Conservation (phyloP, 2,797 vertebrate species). For the Odontamblyopus rebecca region DNA sequence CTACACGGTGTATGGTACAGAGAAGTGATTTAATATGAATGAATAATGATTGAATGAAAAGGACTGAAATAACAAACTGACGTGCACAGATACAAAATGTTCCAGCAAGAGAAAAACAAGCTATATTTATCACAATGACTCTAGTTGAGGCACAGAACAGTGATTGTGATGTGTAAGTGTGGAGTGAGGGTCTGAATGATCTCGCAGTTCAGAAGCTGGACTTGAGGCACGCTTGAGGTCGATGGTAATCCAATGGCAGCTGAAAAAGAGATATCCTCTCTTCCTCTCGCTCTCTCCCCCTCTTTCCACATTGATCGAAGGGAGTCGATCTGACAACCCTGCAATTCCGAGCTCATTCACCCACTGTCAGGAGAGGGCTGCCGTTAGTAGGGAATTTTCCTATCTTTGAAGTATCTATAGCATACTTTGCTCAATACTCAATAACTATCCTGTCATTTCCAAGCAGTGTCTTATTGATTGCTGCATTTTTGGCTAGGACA, state of each 20-base stretch:
- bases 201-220: slow-evolving; percentile 20
- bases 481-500: too few relatives aligned
- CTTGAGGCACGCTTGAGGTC: slow-evolving; percentile 48
- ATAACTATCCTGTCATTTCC: too few relatives aligned
- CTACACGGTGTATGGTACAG: background rate
- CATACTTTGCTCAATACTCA: background rate
- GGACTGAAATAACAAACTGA: background rate
- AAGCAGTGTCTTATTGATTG: too few relatives aligned
- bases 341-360: slow-evolving; percentile 54
- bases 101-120: background rate
- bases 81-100: background rate
- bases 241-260: slow-evolving; percentile 60
- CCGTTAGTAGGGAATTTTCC: slow-evolving; percentile 31
- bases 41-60: background rate
- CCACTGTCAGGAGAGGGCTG: slow-evolving; percentile 35
- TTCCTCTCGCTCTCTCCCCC: slow-evolving; percentile 49
- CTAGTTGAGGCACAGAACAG: background rate
- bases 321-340: slow-evolving; percentile 61
- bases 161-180: slow-evolving; percentile 27
- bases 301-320: slow-evolving; percentile 42
- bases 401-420: background rate
- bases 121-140: background rate
- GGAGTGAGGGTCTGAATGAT: slow-evolving; percentile 24
- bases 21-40: background rate
- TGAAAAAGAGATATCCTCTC: slow-evolving; percentile 55